Evolutionary conservation across 2,888 invertebrate species (phyloP), one percentile per base, ranked within the genome.

Genomic region (Thymelicus lineola): DNA sequence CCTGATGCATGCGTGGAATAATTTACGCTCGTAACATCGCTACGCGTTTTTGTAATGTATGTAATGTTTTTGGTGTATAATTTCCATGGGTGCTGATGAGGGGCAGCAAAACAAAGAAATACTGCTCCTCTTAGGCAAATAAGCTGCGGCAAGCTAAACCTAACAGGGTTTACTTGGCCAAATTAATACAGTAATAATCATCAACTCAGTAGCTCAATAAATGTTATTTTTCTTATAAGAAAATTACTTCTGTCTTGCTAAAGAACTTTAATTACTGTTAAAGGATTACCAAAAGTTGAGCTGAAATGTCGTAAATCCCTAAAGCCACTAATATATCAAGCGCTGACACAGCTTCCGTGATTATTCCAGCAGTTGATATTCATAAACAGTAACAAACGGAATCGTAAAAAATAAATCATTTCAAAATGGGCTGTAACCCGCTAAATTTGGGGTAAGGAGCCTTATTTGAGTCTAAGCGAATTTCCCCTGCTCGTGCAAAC

Each of bases 351-450:
- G 48, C 50, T 66, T 58, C 48, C 36, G 66, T 59, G 20, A 66
- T 66, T 59, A 66, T 66, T 38, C 59, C 58, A 66, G 66, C 65
- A 55, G 57, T 59, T 59, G 59, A 66, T 59, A 59, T 66, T 66
- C 66, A 66, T 59, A 28, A 66, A 59, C 38, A 50, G 20, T 59
- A 38, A 66, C 48, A 48, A 66, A 66, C 28, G 57, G 7, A 6
- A 1, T 57, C 28, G 35, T 65, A 57, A 65, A 64, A 57, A 65
- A 46, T 45, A 35, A 57, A 65, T 45, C 35, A 57, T 57, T 55
- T 45, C 57, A 38, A 46, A 46, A 65, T 45, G 55, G 57, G 53
- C 12, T 12, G 53, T 20, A 53, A 12, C 10, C 42, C 3, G 4
- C 42, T n/a, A 6, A 17, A 50, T 17, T 50, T 50, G 17, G 17